Conservation (phyloP, 2,113 vertebrate genomes). For the Martes martes region DNA sequence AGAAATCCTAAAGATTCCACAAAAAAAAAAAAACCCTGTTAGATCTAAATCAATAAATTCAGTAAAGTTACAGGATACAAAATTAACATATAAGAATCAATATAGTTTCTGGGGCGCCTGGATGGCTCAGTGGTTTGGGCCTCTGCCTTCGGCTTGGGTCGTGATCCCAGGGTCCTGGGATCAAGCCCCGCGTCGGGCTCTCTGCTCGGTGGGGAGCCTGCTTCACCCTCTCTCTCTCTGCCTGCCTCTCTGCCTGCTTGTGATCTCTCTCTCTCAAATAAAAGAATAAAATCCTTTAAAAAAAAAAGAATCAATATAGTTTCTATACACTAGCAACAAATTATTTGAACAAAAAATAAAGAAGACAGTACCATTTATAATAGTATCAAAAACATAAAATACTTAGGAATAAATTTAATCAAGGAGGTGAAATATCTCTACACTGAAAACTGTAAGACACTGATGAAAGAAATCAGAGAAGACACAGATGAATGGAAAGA, state of each 20-base stretch:
- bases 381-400: background rate
- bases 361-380: background rate
- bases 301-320: background rate
- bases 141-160: too few relatives aligned
- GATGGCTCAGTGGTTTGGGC: too few relatives aligned
- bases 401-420: background rate
- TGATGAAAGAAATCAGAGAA: background rate
- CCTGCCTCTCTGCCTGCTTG: too few relatives aligned
- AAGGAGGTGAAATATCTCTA: background rate
- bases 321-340: background rate
- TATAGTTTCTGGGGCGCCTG: background rate
- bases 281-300: too few relatives aligned
- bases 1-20: background rate
- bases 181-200: too few relatives aligned
- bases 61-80: background rate
- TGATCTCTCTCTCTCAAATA: too few relatives aligned
- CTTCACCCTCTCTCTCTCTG: too few relatives aligned
- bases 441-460: background rate
- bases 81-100: background rate
- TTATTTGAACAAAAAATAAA: background rate
- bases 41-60: background rate
- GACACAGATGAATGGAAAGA: background rate
- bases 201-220: too few relatives aligned
- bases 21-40: background rate
- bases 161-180: too few relatives aligned